These are phyloP conservation scores for Bufo bufo DNA, from an alignment of 2,113 vertebrate genomes.

Conservation along the genomic window DNA sequence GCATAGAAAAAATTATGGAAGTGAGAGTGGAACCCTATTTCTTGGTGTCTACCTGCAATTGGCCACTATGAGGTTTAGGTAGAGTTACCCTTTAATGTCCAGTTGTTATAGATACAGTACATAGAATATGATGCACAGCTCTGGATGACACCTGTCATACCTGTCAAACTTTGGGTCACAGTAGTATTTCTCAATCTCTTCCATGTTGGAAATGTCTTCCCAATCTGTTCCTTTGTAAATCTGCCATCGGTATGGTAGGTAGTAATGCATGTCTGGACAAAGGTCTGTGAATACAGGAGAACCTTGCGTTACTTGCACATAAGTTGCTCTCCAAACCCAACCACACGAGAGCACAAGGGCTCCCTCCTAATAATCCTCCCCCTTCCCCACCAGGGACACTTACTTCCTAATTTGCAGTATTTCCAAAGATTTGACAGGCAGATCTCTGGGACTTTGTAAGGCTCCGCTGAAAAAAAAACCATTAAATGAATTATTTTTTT, in stretches of 20 bases:
- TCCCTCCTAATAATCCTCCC: neutral
- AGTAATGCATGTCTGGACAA: conserved; percentile 81
- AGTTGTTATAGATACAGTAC: too few species aligned
- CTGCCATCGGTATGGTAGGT: conserved; percentile 91
- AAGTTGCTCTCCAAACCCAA: neutral
- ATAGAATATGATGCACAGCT: too few species aligned
- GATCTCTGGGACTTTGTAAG: conserved; percentile 73
- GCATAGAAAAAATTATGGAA: too few species aligned
- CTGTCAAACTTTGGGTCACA: conserved; percentile 74
- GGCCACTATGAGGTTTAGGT: neutral
- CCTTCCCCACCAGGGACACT: conserved; percentile 35
- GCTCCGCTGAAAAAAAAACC: neutral
- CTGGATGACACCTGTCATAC: conserved; percentile 59
- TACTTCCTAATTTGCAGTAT: conserved; percentile 79
- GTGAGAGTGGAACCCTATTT: too few species aligned
- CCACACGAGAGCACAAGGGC: neutral
- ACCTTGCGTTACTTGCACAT: neutral
- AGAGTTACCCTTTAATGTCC: neutral
- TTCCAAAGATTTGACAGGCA: conserved; percentile 79
- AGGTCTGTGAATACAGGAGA: conserved; percentile 69
- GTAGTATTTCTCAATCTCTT: conserved; percentile 82
- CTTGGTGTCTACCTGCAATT: neutral
- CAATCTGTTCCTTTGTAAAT: conserved; percentile 68
- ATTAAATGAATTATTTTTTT: neutral
- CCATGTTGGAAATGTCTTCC: conserved; percentile 76